Evolutionary conservation across 2,113 vertebrate genomes (phyloP), one percentile per base, ranked within the genome.

Genomic region (Ictalurus punctatus): DNA sequence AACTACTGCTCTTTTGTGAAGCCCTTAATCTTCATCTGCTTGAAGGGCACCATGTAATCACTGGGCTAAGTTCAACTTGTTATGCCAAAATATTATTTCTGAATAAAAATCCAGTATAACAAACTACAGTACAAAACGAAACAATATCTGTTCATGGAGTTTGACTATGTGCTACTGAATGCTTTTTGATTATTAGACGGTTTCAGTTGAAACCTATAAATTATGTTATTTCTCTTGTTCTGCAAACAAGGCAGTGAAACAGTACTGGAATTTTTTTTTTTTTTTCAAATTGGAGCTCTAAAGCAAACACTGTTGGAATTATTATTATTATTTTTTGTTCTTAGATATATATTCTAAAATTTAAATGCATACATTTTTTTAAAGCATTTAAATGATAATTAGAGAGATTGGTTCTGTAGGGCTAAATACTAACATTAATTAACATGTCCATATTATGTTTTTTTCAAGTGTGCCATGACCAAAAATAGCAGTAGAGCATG

Each of bases 341-440:
- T 81, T 6, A 69, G 9, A 71, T 17, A 34, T 7, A 19, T 37
- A 19, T 37, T 71, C 16, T 37, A 71, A 71, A 71, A 71, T 30
- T n/a, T 85, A 71, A 40, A 40, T 40, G 40, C 40, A 40, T 40
- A 40, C 4, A 3, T 40, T 40, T 40, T 40, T 30, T 85, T 3
- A 85, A 67, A 34, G 9, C n/a, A 85, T 85, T 58, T 74, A 58
- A 86, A 73, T n/a, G 17, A 21, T 56, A 85, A 56, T 34, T 85
- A 73, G 71, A 58, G 52, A 74, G 40, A 21, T 59, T n/a, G 21
- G 21, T 44, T 78, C 12, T 37, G 6, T 59, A 34, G 6, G 73
- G 13, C 67, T 27, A 86, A 34, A 74, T 58, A 1, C 19, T 85
- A 71, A 23, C 61, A 37, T 67, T 69, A 85, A 54, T 48, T 40